phyloP scores from a whole-genome alignment of 2,888 invertebrate genomes.

The Oxyteleia sp. region DNA sequence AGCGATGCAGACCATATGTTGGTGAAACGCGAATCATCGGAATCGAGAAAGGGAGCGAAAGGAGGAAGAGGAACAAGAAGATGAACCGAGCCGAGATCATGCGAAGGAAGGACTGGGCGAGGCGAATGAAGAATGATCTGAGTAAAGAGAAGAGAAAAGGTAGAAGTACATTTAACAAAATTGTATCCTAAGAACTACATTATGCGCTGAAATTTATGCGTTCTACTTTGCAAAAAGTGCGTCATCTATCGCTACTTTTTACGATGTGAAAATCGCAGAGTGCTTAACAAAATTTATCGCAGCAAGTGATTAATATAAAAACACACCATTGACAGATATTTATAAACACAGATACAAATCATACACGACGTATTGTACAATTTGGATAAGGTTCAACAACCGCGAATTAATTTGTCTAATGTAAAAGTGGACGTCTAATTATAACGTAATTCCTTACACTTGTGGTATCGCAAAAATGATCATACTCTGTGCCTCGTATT shows the following conservation, averaged over 20 bases:
- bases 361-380: too few relatives aligned
- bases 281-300: too few relatives aligned
- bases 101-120: constrained; percentile 1
- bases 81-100: constrained; percentile 39
- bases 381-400: too few relatives aligned
- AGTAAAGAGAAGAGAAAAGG: constrained; percentile 4
- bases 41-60: constrained; percentile 54
- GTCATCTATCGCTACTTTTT: background rate
- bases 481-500: too few relatives aligned
- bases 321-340: too few relatives aligned
- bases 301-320: too few relatives aligned
- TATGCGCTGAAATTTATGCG: background rate
- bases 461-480: too few relatives aligned
- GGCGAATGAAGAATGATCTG: constrained; percentile 3
- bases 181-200: background rate
- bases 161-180: background rate
- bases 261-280: too few relatives aligned
- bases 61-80: constrained; percentile 63
- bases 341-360: too few relatives aligned
- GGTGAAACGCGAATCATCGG: constrained; percentile 58
- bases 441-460: too few relatives aligned
- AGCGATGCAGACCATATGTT: constrained; percentile 68
- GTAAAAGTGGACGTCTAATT: too few relatives aligned
- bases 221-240: background rate
- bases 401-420: too few relatives aligned